Base-by-base conservation (phyloP, 1,140 invertebrate species). In the Cherax destructor region DNA sequence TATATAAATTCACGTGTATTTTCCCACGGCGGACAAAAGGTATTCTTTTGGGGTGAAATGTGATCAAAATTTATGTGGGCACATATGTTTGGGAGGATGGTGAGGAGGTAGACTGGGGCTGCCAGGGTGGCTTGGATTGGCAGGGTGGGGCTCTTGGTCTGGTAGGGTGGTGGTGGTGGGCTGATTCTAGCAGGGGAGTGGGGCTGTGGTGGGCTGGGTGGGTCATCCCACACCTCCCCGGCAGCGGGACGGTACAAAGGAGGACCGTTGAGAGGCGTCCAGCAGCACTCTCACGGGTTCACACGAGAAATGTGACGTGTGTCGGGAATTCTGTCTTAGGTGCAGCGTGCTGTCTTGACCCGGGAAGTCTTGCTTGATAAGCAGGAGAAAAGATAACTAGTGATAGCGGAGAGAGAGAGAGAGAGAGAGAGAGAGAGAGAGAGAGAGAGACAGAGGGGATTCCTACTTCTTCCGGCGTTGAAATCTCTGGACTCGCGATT, bases 31-130 rank as follows among this genome's bases (percentile, higher is more conserved):
- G 41, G 41, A 59, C 52, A 61, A 78, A 41, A 7, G 49, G 21
- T 74, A 74, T 65, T 89, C 87, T 83, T 83, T 83, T 89, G 65
- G 87, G 80, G 56, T 52, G 83, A 89, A 89, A 89, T 89, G 72
- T 72, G 87, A 89, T 11, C 18, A 76, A 89, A 89, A 83, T 89
- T 89, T 89, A 89, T 89, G 87, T 83, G 79, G 74, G 87, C 87
- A 83, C 87, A 83, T 89, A 89, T 89, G 79, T 89, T 89, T 30
- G 21, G 79, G 61, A 2, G 41, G 83, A 11, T n/a, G 59, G 18
- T 7, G 83, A 59, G 24, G 56, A 56, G 52, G 24, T 50, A 41
- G 30, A 41, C 30, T 41, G 30, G 30, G 30, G 30, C 30, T 41
- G 0, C 30, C 30, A 41, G 0, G 30, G 30, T 41, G 30, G 30